phyloP scores from a whole-genome alignment of 2,113 vertebrate species.

The Rynchops niger region DNA sequence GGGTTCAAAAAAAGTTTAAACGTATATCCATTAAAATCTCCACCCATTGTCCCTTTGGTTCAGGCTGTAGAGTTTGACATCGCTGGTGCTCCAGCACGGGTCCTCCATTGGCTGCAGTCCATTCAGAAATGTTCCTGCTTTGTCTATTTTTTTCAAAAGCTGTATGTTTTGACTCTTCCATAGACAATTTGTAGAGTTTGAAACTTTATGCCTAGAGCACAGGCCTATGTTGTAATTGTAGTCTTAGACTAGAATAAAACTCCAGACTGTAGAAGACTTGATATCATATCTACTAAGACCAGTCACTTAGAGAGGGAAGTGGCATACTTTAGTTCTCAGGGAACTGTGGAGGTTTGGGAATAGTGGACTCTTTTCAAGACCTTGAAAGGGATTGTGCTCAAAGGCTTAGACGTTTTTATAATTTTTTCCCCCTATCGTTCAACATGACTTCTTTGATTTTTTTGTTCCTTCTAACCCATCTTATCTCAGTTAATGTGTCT shows the following conservation, averaged over 20 bases:
- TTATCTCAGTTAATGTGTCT: neutral
- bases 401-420: neutral
- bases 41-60: neutral
- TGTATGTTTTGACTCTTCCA: neutral
- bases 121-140: neutral
- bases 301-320: neutral
- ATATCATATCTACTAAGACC: neutral
- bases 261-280: neutral
- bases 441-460: neutral
- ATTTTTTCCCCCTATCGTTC: neutral
- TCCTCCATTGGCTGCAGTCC: neutral
- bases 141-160: neutral
- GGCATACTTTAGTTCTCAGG: neutral
- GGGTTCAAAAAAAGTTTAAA: neutral
- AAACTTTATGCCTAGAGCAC: neutral
- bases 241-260: neutral
- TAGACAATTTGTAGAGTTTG: neutral
- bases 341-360: neutral
- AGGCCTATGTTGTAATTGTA: neutral
- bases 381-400: neutral
- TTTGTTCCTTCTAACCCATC: neutral
- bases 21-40: neutral
- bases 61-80: neutral
- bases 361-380: neutral
- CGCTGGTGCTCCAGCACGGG: neutral